A percentile compares a stretch with the other conserved stretches of the same genome.
Evolutionary conservation across 2,888 invertebrate genomes (phyloP).

Genomic region (Eupithecia subfuscata): DNA sequence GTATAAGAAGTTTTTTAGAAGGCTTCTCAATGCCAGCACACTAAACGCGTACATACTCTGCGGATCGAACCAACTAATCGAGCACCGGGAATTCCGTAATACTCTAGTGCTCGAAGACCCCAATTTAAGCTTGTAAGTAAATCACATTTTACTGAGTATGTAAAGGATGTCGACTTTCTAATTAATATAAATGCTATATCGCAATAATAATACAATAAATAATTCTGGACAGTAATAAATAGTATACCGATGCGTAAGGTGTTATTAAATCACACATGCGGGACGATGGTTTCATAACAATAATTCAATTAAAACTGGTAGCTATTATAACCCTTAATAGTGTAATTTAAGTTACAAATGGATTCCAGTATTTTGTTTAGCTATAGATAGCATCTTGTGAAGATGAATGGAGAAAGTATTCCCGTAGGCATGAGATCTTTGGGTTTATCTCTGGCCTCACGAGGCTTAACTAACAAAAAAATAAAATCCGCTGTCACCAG

Average conservation of each 20-base stretch:
- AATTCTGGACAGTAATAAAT: background rate
- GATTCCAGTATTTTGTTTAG: constrained; percentile 24
- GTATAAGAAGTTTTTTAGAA: too few relatives aligned
- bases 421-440: background rate
- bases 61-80: too few relatives aligned
- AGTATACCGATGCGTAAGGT: constrained; percentile 38
- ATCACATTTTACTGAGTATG: too few relatives aligned
- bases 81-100: too few relatives aligned
- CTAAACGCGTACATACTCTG: too few relatives aligned
- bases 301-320: constrained; percentile 63
- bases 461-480: too few relatives aligned
- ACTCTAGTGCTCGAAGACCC: too few relatives aligned
- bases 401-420: constrained; percentile 8
- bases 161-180: constrained; percentile 48
- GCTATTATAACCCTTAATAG: constrained; percentile 56
- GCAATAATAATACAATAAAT: background rate
- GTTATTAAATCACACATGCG: constrained; percentile 58
- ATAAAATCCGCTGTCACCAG: too few relatives aligned
- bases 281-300: constrained; percentile 39
- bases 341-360: constrained; percentile 50
- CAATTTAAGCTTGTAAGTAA: too few relatives aligned
- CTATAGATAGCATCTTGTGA: constrained; percentile 16
- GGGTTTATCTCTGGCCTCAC: too few relatives aligned
- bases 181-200: constrained; percentile 47
- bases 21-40: too few relatives aligned